Evolutionary conservation across 1,140 invertebrate genomes (phyloP).

Genomic region (Batillaria attramentaria): DNA sequence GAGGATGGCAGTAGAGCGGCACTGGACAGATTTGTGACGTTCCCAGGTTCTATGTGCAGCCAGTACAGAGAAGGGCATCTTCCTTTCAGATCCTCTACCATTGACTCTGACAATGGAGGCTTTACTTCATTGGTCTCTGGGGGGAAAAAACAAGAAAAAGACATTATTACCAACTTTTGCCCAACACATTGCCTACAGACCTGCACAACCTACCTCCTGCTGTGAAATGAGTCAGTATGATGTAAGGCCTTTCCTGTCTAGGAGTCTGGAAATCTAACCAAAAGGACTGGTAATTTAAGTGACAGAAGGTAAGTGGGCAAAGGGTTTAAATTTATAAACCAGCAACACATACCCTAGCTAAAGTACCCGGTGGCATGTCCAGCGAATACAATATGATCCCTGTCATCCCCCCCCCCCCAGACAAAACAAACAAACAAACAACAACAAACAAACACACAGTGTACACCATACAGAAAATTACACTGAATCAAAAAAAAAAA

Average conservation of each 20-base stretch:
- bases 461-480: not conserved
- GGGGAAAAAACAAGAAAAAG: no score
- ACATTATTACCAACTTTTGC: no score
- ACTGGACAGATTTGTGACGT: constrained; percentile 42
- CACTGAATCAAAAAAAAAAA: not conserved
- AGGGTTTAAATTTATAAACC: no score
- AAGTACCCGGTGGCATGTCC: no score
- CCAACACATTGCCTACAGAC: no score
- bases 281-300: no score
- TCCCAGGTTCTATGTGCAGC: constrained; percentile 43
- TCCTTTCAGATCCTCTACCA: constrained; percentile 49
- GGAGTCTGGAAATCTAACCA: no score
- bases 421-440: not conserved
- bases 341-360: no score
- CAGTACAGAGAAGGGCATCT: constrained; percentile 51
- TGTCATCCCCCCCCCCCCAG: not conserved
- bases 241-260: no score
- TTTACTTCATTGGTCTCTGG: constrained; percentile 38
- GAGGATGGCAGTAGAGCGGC: constrained; percentile 33
- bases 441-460: not conserved
- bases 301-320: no score
- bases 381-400: not conserved
- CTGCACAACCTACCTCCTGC: no score
- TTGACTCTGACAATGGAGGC: constrained; percentile 47
- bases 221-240: no score